Base-by-base conservation (phyloP, 1,140 invertebrate genomes). In the Atta texana region DNA sequence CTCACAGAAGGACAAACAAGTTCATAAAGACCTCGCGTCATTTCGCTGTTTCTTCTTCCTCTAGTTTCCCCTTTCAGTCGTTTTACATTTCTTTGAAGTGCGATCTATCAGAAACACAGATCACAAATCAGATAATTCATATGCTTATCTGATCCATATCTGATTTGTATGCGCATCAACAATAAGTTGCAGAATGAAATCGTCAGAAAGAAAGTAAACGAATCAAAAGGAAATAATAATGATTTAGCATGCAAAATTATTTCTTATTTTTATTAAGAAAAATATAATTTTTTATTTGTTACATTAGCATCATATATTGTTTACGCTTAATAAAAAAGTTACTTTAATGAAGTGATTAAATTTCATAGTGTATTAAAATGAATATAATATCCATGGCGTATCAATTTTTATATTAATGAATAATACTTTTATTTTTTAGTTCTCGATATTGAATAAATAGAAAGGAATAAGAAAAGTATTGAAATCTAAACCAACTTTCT, bases 1-100 rank as follows among this genome's bases (percentile, higher is more conserved):
- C 31, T 31, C 31, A 31, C 82, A 74, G 76, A 85, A 87, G 91
- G 88, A 92, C 92, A 92, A 92, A 92, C 92, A 92, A 92, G 92
- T 88, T 90, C 91, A 92, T 92, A 92, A 92, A 92, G 92, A 91
- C 75, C 74, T 61, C 55, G 68, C 82, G 77, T 87, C 80, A 66
- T 80, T 81, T 82, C 12, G 53, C 77, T 74, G 44, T 86, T 68
- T 75, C 76, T 77, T 44, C 49, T 81, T 63, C 24, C 84, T 61
- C 18, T 51, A 66, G 34, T 55, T 87, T 69, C 14, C 57, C 61
- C 39, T 81, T 71, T 64, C 78, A 44, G 61, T 87, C 85, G 55
- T 87, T 92, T 91, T 76, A 86, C 76, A 88, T 92, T 87, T 53
- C 53, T 21, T 74, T 72, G 77, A 87, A 87, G 78, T 77, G 88